These are phyloP conservation scores for Patella depressa DNA, from an alignment of 2,888 invertebrate genomes.

Conservation along the genomic window DNA sequence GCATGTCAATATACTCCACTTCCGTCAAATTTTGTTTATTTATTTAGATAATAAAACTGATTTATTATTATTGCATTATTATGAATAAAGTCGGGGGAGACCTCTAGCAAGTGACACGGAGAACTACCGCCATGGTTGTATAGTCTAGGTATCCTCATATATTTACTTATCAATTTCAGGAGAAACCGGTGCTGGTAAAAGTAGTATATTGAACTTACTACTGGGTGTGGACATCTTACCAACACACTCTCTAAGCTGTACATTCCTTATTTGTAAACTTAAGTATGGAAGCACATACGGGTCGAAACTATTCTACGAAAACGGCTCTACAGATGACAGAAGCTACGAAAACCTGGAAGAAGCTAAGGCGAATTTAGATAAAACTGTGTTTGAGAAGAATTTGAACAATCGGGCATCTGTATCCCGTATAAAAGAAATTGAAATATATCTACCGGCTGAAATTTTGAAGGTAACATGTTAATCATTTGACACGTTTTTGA, in stretches of 20 bases:
- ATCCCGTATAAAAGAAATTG: conserved; percentile 29
- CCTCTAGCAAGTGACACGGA: too few relatives aligned
- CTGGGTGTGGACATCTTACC: conserved; percentile 55
- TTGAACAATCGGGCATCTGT: conserved; percentile 23
- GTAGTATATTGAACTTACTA: conserved; percentile 59
- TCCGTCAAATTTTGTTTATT: too few relatives aligned
- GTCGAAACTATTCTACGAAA: conserved; percentile 39
- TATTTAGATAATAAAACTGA: too few relatives aligned
- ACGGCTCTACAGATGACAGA: conserved; percentile 18
- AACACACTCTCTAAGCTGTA: conserved; percentile 55
- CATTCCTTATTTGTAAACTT: conserved; percentile 55
- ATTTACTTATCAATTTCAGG: conserved; percentile 41
- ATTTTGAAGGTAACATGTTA: conserved; percentile 34
- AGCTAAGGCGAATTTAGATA: conserved; percentile 17
- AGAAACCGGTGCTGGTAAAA: conserved; percentile 65
- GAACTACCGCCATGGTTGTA: too few relatives aligned
- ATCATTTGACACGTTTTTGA: too few relatives aligned
- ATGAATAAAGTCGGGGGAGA: too few relatives aligned
- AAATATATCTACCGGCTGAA: conserved; percentile 38
- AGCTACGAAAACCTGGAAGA: conserved; percentile 19
- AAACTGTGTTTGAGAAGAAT: conserved; percentile 19
- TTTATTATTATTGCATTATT: too few relatives aligned
- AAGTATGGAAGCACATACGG: conserved; percentile 40
- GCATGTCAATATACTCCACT: too few relatives aligned
- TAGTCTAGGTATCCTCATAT: too few relatives aligned